Percentiles rank a stretch among this genome's conserved stretches.
Evolutionary conservation across 1,140 invertebrate species (phyloP).

Genomic region (Polypedilum pembai): DNA sequence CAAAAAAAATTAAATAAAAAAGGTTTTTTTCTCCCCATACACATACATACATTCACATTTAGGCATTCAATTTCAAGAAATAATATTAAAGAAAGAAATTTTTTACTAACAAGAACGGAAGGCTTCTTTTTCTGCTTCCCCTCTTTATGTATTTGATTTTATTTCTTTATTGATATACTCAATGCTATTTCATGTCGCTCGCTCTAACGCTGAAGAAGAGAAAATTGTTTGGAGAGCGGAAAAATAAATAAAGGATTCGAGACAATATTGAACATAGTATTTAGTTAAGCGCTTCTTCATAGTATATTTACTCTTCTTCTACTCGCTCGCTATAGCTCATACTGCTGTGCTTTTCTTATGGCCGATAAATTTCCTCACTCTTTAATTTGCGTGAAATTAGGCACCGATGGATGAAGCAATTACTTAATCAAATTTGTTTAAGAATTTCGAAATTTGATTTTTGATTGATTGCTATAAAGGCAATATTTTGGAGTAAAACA

Average conservation of each 20-base stretch:
- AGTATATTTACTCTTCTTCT: neutral
- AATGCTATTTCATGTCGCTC: neutral
- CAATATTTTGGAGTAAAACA: no score
- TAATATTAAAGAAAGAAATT: no score
- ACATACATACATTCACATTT: no score
- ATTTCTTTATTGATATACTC: slow-evolving; percentile 6
- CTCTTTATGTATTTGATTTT: neutral
- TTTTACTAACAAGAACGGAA: neutral
- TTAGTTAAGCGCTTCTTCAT: slow-evolving; percentile 3
- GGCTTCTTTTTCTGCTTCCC: neutral
- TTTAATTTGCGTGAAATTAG: no score
- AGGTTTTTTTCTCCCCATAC: neutral
- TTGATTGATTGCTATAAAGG: no score
- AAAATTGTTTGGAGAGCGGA: slow-evolving; percentile 5
- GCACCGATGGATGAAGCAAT: no score
- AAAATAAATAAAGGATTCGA: slow-evolving; percentile 12
- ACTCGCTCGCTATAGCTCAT: no score
- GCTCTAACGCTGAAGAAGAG: neutral
- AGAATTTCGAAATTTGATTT: no score
- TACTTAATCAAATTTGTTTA: no score
- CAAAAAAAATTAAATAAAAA: neutral
- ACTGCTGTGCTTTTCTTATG: no score
- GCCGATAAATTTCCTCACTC: no score
- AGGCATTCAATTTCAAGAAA: neutral
- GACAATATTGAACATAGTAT: neutral